A percentile compares a stretch with the other conserved stretches of the same genome.
Evolutionary conservation across 2,113 vertebrate genomes (phyloP).

Genomic region (Stercorarius parasiticus): DNA sequence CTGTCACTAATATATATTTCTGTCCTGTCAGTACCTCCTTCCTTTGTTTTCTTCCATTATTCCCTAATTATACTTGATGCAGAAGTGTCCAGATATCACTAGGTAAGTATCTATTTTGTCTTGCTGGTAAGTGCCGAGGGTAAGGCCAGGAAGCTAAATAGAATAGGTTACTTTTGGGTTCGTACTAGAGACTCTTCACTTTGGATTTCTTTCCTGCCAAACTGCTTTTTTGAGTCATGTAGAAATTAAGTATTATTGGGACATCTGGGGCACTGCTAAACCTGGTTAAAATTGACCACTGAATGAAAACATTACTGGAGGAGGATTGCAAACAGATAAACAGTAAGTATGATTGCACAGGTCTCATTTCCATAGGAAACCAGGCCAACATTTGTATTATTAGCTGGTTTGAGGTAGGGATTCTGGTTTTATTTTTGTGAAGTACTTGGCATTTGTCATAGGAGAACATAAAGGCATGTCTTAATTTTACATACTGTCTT

Average conservation of each 20-base stretch:
- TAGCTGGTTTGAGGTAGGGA: not conserved
- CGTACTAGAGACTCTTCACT: not conserved
- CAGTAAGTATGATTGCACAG: not conserved
- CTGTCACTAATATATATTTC: not conserved
- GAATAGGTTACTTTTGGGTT: not conserved
- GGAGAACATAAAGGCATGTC: not conserved
- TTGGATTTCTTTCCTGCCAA: not conserved
- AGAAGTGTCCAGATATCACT: not conserved
- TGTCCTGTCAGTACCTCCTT: not conserved
- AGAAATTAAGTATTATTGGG: not conserved
- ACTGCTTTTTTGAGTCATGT: not conserved
- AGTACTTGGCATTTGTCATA: not conserved
- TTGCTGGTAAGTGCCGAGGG: not conserved
- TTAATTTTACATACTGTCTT: not conserved
- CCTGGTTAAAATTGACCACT: not conserved
- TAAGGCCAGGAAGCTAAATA: not conserved
- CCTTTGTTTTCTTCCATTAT: not conserved
- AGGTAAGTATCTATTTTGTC: not conserved
- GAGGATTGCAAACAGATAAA: not conserved
- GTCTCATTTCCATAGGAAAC: not conserved
- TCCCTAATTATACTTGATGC: not conserved
- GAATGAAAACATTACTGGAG: not conserved
- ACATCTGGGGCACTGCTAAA: not conserved
- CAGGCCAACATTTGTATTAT: not conserved
- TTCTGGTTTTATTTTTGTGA: not conserved